Base-by-base conservation (phyloP, 1,140 invertebrate species). In the Hyposmocoma kahamanoa region DNA sequence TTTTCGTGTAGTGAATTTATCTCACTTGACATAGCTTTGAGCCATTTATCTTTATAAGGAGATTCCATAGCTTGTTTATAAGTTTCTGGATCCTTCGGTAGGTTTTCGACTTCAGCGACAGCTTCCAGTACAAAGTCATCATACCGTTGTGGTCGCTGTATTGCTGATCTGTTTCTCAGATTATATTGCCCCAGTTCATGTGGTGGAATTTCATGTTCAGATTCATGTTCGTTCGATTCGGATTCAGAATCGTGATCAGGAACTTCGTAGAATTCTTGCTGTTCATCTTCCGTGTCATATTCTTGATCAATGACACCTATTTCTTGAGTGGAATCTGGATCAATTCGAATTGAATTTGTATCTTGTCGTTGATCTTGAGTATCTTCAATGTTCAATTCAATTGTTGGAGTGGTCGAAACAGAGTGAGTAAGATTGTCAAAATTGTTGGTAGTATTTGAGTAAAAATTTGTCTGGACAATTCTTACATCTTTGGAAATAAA, bases 1-100 rank as follows among this genome's bases (percentile, higher is more conserved):
- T 42, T 47, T 18, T 50, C 11, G 19, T 34, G 20, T 9, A 65
- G 22, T 8, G 62, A 45, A 3, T 30, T 26, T 15, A 59, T 53
- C 47, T 65, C 59, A 13, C 44, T 47, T 22, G 56, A 17, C 55
- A 65, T 65, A 8, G 59, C 62, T 41, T 42, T 13, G 11, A 39
- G 32, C 56, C 60, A 63, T 38, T 62, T 34, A n/a, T 32, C 19
- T n/a, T 38, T 46, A n/a, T 46, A 21, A 22, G 39, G 47, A 1
- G 19, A 22, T 20, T 42, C 41, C 28, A 50, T 22, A 9, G 47
- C 47, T 21, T 50, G 13, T 41, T 41, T 47, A 15, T 26, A 47
- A 17, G 46, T 28, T 19, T 13, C 4, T 21, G 46, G 46, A 24
- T 47, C 46, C 21, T 38, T 38, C 2, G 32, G 21, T 13, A 38